Evolutionary conservation across 2,888 invertebrate genomes (phyloP).

Genomic region (Marasmarcha lunaedactyla): DNA sequence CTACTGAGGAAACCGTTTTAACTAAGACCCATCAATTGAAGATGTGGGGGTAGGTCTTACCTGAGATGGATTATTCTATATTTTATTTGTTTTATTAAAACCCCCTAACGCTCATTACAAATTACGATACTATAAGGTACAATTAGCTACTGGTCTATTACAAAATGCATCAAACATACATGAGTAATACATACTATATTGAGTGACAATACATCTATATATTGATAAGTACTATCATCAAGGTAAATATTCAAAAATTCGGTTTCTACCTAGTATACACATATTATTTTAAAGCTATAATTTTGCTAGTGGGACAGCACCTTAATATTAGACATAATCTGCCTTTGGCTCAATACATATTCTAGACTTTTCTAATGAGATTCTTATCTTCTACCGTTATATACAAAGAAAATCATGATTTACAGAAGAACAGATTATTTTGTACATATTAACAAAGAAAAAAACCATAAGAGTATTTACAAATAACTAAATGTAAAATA

Average conservation of each 20-base stretch:
- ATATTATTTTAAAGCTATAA: constrained; percentile 41
- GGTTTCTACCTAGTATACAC: constrained; percentile 31
- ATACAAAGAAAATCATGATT: constrained; percentile 27
- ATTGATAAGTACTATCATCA: neutral
- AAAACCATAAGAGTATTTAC: constrained; percentile 25
- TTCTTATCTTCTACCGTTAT: constrained; percentile 35
- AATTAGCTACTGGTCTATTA: too few relatives aligned
- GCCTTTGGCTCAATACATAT: constrained; percentile 55
- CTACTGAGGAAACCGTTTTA: too few relatives aligned
- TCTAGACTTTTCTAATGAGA: constrained; percentile 28
- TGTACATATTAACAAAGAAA: constrained; percentile 24
- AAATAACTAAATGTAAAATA: constrained; percentile 20
- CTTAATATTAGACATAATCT: constrained; percentile 46
- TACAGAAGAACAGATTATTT: neutral
- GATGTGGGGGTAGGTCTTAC: too few relatives aligned
- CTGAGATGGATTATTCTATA: too few relatives aligned
- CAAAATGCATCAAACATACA: too few relatives aligned
- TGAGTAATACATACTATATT: too few relatives aligned
- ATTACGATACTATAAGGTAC: too few relatives aligned
- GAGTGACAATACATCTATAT: too few relatives aligned
- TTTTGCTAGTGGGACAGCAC: constrained; percentile 40
- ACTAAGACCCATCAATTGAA: too few relatives aligned
- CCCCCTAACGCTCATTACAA: too few relatives aligned
- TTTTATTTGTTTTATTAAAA: too few relatives aligned
- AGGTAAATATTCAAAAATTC: constrained; percentile 28